These are phyloP conservation scores for Ophion obscuratus DNA, from an alignment of 2,888 invertebrate genomes.

Conservation along the genomic window DNA sequence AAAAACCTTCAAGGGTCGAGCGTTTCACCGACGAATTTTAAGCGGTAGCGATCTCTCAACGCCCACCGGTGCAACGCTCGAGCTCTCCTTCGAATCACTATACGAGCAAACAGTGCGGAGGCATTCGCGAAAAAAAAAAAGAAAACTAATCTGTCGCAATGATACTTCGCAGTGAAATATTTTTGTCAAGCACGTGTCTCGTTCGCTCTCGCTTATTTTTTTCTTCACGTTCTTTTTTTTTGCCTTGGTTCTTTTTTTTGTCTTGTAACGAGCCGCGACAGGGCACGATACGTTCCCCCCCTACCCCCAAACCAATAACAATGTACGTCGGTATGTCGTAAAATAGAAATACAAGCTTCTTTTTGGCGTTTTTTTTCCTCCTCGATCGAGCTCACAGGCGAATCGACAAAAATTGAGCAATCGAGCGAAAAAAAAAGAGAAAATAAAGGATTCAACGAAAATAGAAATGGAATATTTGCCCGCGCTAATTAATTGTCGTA, in stretches of 20 bases:
- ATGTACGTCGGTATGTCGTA: conserved; percentile 54
- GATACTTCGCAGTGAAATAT: conserved; percentile 51
- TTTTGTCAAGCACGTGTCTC: conserved; percentile 24
- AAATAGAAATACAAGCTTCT: conserved; percentile 55
- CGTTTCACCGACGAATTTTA: neutral
- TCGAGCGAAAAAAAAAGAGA: conserved; percentile 4
- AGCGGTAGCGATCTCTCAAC: neutral
- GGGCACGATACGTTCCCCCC: conserved; percentile 32
- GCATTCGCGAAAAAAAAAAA: conserved; percentile 9
- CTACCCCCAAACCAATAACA: neutral
- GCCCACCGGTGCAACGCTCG: neutral
- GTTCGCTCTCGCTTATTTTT: conserved; percentile 37
- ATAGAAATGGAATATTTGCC: conserved; percentile 37
- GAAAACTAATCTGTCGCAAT: conserved; percentile 26
- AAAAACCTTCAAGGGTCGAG: neutral
- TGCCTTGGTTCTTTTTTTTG: conserved; percentile 4
- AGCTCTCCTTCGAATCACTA: neutral
- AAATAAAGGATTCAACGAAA: conserved; percentile 17
- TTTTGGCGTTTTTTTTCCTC: conserved; percentile 28
- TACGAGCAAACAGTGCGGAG: neutral
- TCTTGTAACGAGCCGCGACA: conserved; percentile 28
- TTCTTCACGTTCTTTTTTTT: neutral
- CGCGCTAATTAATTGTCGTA: conserved; percentile 44
- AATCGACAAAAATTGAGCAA: conserved; percentile 4
- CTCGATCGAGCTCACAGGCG: conserved; percentile 19